Percentiles rank a stretch among this genome's conserved stretches.
Conservation (phyloP, 2,888 invertebrate species). For the Pammene fasciana region DNA sequence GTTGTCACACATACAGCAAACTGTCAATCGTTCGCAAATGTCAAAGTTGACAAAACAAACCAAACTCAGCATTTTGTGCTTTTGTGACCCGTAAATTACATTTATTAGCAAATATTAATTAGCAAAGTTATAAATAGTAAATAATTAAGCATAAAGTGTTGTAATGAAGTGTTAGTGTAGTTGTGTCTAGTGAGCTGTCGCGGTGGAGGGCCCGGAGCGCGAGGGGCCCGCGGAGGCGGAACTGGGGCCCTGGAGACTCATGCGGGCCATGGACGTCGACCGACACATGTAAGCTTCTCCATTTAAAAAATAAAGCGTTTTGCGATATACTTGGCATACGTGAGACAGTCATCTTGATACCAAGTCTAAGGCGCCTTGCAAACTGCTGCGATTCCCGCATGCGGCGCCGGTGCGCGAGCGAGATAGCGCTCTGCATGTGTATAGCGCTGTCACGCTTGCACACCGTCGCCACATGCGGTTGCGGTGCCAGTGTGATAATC, state of each 20-base stretch:
- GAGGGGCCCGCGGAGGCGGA: slow-evolving; percentile 8
- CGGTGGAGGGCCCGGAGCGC: slow-evolving; percentile 13
- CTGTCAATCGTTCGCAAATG: slow-evolving; percentile 24
- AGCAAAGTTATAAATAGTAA: background rate
- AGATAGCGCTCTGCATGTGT: no score
- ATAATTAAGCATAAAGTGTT: background rate
- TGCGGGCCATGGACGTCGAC: slow-evolving; percentile 22
- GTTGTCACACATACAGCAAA: slow-evolving; percentile 6
- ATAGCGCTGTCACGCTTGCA: no score
- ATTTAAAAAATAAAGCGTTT: background rate
- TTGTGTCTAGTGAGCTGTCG: slow-evolving; percentile 15
- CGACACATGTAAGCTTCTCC: slow-evolving; percentile 5
- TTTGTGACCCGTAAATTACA: slow-evolving; percentile 8
- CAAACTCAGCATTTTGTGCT: slow-evolving; percentile 7
- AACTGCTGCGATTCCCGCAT: no score
- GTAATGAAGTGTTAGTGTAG: background rate
- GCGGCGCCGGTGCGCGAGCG: no score
- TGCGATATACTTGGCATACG: background rate
- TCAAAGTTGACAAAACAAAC: slow-evolving; percentile 38
- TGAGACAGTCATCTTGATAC: background rate
- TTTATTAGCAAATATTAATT: background rate
- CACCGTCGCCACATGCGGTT: no score
- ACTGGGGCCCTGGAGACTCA: slow-evolving; percentile 5
- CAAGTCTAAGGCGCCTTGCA: no score
- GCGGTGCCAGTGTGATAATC: no score